Base-by-base conservation (phyloP, 2,888 invertebrate species). In the Eupithecia inturbata region DNA sequence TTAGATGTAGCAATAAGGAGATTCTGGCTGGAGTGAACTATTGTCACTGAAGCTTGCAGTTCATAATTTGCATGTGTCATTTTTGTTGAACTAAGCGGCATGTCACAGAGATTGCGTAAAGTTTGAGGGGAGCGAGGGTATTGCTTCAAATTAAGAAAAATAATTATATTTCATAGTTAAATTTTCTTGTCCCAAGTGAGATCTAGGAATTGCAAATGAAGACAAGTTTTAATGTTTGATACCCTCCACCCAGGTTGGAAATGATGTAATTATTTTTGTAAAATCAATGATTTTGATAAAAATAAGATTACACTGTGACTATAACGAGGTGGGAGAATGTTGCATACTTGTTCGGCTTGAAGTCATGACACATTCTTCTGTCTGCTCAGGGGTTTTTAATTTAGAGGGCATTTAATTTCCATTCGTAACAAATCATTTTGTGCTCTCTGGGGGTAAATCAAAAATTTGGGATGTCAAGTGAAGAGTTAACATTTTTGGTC, bases 391-490 rank as follows among this genome's bases (percentile, higher is more conserved):
- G 90, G 86, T 72, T 79, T 68, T 82, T 79, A 72, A 81, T 84
- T 85, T 80, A 81, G 89, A 88, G 92, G 86, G 90, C 84, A 82
- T 86, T 87, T 82, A 83, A 89, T 89, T 85, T 82, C 75, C 63
- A 74, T 85, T 80, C 76, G 76, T 76, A 85, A 83, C 76, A 81
- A 83, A 82, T 3, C 81, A 82, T 84, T 86, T 83, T 85, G 57
- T 57, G 89, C 91, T 92, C 93, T 92, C 89, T 82, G 89, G 93
- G 92, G 92, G 88, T 82, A 81, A 81, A 81, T 85, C 62, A 53
- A 36, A 9, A 68, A 81, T 88, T 86, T 82, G 89, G 93, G 93
- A 92, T 90, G 82, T 94, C 92, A 92, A 88, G 94, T 94, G 94
- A 94, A 94, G 94, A 94, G 94, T 92, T 84, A 75, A 79, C 67